Conservation (phyloP, 1,140 invertebrate species). For the Drosophila lacteicornis region DNA sequence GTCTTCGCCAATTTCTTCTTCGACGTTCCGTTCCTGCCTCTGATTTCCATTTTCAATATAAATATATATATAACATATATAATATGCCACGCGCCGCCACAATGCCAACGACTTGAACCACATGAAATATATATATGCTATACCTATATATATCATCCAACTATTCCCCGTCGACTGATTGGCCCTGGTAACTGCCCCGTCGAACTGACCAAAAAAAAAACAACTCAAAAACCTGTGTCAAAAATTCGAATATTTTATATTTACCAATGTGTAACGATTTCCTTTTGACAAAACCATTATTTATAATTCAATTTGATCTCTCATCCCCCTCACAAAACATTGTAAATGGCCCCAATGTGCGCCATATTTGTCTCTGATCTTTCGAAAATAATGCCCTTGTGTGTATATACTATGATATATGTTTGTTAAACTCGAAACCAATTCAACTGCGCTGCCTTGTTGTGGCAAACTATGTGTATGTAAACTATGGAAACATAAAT, state of each 20-base stretch:
- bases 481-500: conserved; percentile 20
- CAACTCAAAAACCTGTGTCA: conserved; percentile 16
- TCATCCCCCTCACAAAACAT: conserved; percentile 17
- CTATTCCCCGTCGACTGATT: conserved; percentile 80
- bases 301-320: conserved; percentile 24
- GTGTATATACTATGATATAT: background rate
- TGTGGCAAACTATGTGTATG: background rate
- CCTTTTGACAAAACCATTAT: conserved; percentile 7
- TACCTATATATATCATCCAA: conserved; percentile 27
- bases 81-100: conserved; percentile 67
- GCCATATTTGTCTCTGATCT: conserved; percentile 38
- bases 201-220: conserved; percentile 59
- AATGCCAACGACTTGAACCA: conserved; percentile 30
- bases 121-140: conserved; percentile 35
- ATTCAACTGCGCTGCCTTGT: conserved; percentile 12
- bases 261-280: conserved; percentile 26
- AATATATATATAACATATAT: background rate
- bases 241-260: conserved; percentile 4
- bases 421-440: conserved; percentile 37
- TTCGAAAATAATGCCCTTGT: conserved; percentile 12
- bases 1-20: conserved; percentile 71
- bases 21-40: conserved; percentile 81
- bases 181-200: conserved; percentile 61
- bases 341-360: conserved; percentile 41
- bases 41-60: conserved; percentile 59